These are phyloP conservation scores for Sitophilus oryzae DNA, from an alignment of 1,140 invertebrate species.

Conservation along the genomic window DNA sequence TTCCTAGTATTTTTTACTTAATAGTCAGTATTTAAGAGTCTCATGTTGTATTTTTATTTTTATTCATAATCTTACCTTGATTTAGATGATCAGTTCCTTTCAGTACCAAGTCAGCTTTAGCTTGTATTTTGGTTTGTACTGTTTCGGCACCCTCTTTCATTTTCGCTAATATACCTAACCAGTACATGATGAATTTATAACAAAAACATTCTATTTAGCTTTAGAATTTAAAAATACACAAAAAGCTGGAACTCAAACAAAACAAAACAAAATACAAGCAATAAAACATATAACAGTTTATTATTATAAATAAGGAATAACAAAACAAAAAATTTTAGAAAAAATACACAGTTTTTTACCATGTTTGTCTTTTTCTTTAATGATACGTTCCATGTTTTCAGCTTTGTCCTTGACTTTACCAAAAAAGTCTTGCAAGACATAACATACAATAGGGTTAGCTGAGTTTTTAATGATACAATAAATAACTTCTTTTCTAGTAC, in stretches of 20 bases:
- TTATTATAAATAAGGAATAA: neutral
- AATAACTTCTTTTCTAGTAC: too few species aligned
- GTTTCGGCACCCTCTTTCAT: slow-evolving; percentile 95
- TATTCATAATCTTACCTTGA: slow-evolving; percentile 31
- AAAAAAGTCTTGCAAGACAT: slow-evolving; percentile 71
- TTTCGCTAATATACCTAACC: slow-evolving; percentile 87
- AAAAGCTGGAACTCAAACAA: slow-evolving; percentile 8
- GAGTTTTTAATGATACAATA: too few species aligned
- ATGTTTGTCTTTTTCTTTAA: slow-evolving; percentile 89
- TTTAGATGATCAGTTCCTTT: slow-evolving; percentile 33
- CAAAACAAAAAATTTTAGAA: neutral
- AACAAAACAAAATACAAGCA: slow-evolving; percentile 17
- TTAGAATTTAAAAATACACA: too few species aligned
- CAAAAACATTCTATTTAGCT: too few species aligned
- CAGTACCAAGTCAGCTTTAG: slow-evolving; percentile 74
- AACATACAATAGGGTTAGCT: too few species aligned
- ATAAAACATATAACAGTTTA: slow-evolving; percentile 6
- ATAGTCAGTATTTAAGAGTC: too few species aligned
- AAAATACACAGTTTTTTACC: slow-evolving; percentile 49
- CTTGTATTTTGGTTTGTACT: slow-evolving; percentile 88
- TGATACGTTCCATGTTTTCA: slow-evolving; percentile 79
- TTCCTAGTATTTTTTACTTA: too few species aligned
- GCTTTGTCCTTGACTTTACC: slow-evolving; percentile 89
- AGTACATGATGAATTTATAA: too few species aligned
- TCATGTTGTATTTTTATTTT: too few species aligned